These are phyloP conservation scores for Sialia sialis DNA, from an alignment of 2,113 vertebrate species.

Conservation along the genomic window DNA sequence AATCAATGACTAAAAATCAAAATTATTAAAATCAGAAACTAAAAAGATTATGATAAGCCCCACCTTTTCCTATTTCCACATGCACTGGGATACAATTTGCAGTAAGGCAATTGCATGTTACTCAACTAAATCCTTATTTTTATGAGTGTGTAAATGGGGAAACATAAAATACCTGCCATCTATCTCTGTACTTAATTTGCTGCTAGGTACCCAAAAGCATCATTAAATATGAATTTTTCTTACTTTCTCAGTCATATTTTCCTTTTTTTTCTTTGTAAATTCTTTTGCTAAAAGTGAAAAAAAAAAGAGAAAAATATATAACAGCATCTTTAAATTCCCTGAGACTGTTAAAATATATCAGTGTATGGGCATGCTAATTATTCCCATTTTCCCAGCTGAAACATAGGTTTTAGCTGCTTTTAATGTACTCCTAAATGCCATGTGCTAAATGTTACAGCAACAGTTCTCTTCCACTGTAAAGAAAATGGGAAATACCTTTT, in stretches of 20 bases:
- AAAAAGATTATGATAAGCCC: background rate
- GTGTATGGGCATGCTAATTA: background rate
- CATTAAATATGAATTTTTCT: background rate
- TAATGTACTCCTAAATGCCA: constrained; percentile 3
- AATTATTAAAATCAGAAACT: background rate
- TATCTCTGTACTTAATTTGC: background rate
- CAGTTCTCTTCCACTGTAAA: constrained; percentile 3
- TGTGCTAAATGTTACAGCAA: background rate
- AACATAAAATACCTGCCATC: background rate
- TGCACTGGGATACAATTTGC: background rate
- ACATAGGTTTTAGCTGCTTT: background rate
- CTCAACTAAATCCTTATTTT: background rate
- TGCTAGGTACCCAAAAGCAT: background rate
- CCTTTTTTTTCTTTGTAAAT: background rate
- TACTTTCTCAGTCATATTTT: background rate
- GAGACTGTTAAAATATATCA: background rate
- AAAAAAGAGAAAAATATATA: background rate
- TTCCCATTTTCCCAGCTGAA: background rate
- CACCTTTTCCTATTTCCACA: background rate
- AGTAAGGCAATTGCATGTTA: background rate
- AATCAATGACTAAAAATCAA: background rate
- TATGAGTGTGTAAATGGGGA: background rate
- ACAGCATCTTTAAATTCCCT: background rate
- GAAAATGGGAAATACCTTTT: background rate
- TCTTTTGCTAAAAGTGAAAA: background rate